Conservation (phyloP, 2,113 vertebrate species). For the Aegithalos caudatus region DNA sequence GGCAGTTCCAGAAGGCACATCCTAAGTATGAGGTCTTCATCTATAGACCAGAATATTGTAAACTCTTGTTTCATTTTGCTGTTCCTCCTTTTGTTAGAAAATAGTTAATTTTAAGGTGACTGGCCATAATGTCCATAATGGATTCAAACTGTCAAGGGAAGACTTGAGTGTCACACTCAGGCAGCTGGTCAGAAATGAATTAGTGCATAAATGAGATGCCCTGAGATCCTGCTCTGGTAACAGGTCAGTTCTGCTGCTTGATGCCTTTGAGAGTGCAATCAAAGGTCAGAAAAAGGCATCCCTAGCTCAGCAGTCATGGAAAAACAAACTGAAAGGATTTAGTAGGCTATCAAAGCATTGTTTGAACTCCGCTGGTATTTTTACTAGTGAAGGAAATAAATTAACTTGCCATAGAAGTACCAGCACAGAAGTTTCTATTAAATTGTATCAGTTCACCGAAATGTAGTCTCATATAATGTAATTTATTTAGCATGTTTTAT, state of each 20-base stretch:
- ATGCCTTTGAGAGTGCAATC: not conserved
- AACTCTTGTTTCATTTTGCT: not conserved
- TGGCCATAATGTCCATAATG: not conserved
- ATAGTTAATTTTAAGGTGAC: not conserved
- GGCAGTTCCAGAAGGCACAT: not conserved
- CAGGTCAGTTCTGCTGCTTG: not conserved
- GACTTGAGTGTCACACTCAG: not conserved
- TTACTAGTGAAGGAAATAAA: not conserved
- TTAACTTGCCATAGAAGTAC: not conserved
- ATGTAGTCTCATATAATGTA: not conserved
- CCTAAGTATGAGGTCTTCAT: not conserved
- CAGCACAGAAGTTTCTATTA: not conserved
- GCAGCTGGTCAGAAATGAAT: not conserved
- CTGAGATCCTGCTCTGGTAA: not conserved
- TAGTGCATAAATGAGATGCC: not conserved
- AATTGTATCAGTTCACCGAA: not conserved
- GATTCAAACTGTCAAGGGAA: not conserved
- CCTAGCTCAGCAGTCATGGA: not conserved
- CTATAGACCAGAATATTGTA: not conserved
- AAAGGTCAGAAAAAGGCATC: not conserved
- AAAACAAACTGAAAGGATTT: not conserved
- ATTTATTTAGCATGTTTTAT: not conserved
- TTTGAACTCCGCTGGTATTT: not conserved
- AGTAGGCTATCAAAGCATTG: not conserved
- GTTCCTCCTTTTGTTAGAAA: not conserved